Base-by-base conservation (phyloP, 2,113 vertebrate genomes). In the Gasterosteus nipponicus region DNA sequence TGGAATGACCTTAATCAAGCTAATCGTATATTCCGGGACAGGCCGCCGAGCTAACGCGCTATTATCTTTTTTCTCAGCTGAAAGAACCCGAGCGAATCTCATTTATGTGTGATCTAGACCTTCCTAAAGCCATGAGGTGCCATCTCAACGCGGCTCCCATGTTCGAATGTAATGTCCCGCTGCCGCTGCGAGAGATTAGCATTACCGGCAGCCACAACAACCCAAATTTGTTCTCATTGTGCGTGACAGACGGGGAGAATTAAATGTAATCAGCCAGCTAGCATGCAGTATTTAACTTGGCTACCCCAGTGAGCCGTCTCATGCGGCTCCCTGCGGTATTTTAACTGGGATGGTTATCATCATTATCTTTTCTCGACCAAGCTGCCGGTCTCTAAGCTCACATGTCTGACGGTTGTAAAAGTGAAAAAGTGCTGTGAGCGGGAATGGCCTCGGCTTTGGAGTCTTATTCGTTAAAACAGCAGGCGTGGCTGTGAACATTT, bases 1-100 rank as follows among this genome's bases (percentile, higher is more conserved):
- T 90, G 84, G 88, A 87, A 92, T 89, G 86, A 94, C 92, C 92
- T 93, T 92, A 91, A 89, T 93, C 90, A 90, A 80, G 87, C 66
- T 75, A 76, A 86, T 83, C 60, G 15, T 76, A 79, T 76, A 64
- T 26, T 65, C 79, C 57, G 47, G 57, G 85, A 82, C 57, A 41
- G 73, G 69, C 26, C 5, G 58, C 56, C 4, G 75, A 83, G 87
- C 72, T 70, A 73, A 83, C 61, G 72, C 49, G 33, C 82, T 93
- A 91, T 92, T 89, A 77, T 80, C 83, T 82, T 85, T 86, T 87
- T 84, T 77, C 75, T 91, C 88, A 90, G 82, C 74, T 87, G 84
- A 88, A 89, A 89, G 86, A 83, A 69, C 58, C 72, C 71, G 56
- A 68, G 65, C 77, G 78, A 90, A 86, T 90, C 80, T 89, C 76